Percentiles rank a stretch among this genome's conserved stretches.
Conservation (phyloP, 2,113 vertebrate species). For the Anarhynchus alexandrinus region DNA sequence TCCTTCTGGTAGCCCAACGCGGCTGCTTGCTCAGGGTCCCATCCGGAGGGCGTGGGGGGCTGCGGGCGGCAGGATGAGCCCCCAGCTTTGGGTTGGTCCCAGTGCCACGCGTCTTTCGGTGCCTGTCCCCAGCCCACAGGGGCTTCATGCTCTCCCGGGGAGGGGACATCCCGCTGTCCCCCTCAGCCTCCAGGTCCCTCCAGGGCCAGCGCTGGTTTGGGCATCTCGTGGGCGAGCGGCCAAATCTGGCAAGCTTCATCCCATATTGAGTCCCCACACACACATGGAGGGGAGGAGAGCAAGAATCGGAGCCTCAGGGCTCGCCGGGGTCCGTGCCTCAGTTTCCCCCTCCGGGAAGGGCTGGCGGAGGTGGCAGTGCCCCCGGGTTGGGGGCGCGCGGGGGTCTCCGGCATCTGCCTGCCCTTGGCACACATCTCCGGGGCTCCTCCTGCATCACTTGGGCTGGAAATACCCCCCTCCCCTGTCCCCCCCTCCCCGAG, state of each 20-base stretch:
- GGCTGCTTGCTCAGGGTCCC: background rate
- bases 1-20: background rate
- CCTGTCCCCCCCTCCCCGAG: no score
- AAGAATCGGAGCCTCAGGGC: accelerated
- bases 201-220: no score
- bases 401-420: background rate
- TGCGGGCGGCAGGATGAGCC: background rate
- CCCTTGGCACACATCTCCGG: background rate
- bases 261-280: accelerated
- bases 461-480: background rate
- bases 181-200: background rate
- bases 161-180: background rate
- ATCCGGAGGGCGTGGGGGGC: accelerated
- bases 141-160: background rate
- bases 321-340: background rate
- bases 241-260: background rate
- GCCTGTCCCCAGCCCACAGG: accelerated
- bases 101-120: background rate
- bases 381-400: accelerated
- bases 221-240: background rate
- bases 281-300: no score
- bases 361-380: no score
- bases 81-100: background rate
- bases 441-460: background rate
- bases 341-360: background rate